Conservation (phyloP, 2,113 vertebrate genomes). For the Plecturocebus donacophilus region DNA sequence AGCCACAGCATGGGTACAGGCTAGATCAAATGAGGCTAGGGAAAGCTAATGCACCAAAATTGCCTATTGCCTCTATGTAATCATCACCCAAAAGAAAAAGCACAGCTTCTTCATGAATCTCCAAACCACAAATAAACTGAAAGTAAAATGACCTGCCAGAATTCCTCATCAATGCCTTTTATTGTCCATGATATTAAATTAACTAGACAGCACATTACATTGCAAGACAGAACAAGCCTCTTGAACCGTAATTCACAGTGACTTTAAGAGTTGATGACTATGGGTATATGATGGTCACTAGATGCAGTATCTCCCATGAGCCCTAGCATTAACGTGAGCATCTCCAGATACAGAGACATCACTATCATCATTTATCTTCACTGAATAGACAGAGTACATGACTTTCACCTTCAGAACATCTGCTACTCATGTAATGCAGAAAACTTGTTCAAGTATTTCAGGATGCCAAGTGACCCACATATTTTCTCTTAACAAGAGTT, state of each 20-base stretch:
- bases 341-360: neutral
- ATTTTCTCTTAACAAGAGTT: slow-evolving; percentile 22
- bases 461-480: neutral
- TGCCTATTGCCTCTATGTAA: neutral
- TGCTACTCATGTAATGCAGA: slow-evolving; percentile 44
- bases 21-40: slow-evolving; percentile 61
- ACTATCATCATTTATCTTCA: neutral
- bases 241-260: neutral
- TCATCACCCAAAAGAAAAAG: slow-evolving; percentile 53
- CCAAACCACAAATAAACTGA: neutral
- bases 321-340: neutral
- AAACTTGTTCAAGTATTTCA: slow-evolving; percentile 11
- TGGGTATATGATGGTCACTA: neutral
- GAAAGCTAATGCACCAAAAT: slow-evolving; percentile 54
- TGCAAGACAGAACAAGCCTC: slow-evolving; percentile 23
- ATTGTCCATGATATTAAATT: slow-evolving; percentile 1
- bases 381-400: neutral
- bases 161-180: slow-evolving; percentile 19
- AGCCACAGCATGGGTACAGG: slow-evolving; percentile 56
- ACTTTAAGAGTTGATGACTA: neutral
- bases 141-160: slow-evolving; percentile 38
- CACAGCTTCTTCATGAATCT: neutral
- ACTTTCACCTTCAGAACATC: slow-evolving; percentile 51
- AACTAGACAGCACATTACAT: neutral
- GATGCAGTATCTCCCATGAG: neutral